Evolutionary conservation across 2,888 invertebrate genomes (phyloP), one percentile per base, ranked within the genome.

Genomic region (Heliconius ismenius): DNA sequence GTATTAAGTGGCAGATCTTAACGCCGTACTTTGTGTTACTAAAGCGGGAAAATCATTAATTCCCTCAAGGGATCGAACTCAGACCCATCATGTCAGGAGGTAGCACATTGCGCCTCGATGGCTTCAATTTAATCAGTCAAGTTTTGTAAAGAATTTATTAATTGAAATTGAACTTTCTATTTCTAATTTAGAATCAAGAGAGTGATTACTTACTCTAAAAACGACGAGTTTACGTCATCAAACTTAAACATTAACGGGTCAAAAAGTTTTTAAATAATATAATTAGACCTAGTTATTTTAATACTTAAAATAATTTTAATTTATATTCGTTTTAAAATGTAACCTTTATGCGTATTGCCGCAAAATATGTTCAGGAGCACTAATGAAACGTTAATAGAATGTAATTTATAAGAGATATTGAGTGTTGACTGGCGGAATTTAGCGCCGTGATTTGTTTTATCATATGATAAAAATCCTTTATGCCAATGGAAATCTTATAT

Each of bases 171-270:
- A 58, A 70, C 54, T 32, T 54, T 70, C 54, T 32, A 28, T 58
- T 70, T 58, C 32, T 70, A 70, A 70, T 58, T 70, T 58, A 58
- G 39, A 67, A n/a, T 67, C 24, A 58, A 32, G 69, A 26, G 18
- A 58, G 54, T 58, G 32, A 36, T 32, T 70, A 58, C 70, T 70
- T 24, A 13, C 36, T 58, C 18, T 36, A 21, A 70, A 36, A 70
- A 36, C 32, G 58, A 70, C 58, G 18, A 70, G 18, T 58, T 70
- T 24, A 70, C 13, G n/a, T 54, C 36, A 36, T 32, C n/a, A 24
- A 70, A 36, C 54, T 58, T 70, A 18, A 15, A 7, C 36, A n/a
- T n/a, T 32, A 11, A 21, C n/a, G n/a, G 32, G n/a, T 39, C 11
- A 10, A 21, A 21, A 65, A 65, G 36, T n/a, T 39, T 65, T 39